These are phyloP conservation scores for Myotis pilosus DNA, from an alignment of 2,797 vertebrate genomes.

Conservation along the genomic window DNA sequence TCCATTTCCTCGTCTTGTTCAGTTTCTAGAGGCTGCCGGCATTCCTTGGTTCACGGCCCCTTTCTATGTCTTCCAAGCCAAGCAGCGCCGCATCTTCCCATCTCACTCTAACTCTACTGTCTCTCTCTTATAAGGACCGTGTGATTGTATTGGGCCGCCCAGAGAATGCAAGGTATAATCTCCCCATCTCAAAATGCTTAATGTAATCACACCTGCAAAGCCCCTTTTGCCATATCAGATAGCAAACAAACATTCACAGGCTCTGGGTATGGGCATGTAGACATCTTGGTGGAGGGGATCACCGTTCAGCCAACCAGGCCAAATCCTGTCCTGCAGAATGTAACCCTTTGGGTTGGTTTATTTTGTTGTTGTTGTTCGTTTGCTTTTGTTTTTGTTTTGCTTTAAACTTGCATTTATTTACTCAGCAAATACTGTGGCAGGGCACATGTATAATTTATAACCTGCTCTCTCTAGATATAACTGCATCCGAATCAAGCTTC, in stretches of 20 bases:
- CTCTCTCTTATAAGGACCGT: neutral
- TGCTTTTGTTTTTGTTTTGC: neutral
- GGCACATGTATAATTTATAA: neutral
- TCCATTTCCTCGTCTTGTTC: neutral
- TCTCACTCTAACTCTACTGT: neutral
- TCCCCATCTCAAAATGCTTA: neutral
- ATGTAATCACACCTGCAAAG: neutral
- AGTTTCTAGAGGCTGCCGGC: neutral
- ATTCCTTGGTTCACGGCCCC: neutral
- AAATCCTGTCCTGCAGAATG: neutral
- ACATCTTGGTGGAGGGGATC: neutral
- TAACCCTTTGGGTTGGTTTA: neutral
- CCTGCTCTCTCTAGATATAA: neutral
- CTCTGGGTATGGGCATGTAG: neutral
- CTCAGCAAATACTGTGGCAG: neutral
- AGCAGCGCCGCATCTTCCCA: fast-evolving
- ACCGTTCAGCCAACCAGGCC: neutral
- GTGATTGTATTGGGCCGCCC: too few species aligned
- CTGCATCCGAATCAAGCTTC: neutral
- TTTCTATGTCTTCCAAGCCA: neutral
- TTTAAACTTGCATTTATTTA: neutral
- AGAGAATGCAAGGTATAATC: neutral
- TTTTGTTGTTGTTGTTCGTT: neutral
- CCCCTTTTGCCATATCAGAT: neutral
- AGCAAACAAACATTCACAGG: neutral